phyloP scores from a whole-genome alignment of 2,797 vertebrate genomes.

The Mormyrus hasselquistii region DNA sequence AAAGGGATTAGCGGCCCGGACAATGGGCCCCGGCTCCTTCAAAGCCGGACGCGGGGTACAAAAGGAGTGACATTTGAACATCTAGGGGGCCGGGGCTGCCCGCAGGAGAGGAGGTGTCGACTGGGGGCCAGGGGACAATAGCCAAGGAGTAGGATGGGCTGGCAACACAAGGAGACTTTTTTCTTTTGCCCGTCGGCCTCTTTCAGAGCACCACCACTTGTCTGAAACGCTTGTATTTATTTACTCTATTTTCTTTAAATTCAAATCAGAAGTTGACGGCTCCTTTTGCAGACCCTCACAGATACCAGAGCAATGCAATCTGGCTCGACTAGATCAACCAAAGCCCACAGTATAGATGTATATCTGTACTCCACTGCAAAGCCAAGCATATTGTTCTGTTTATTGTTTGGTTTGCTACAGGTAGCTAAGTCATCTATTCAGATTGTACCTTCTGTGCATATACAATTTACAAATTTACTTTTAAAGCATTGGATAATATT shows the following conservation, averaged over 20 bases:
- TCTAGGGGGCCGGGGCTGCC: constrained; percentile 46
- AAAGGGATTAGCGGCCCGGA: constrained; percentile 43
- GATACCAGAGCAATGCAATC: neutral
- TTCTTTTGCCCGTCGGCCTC: constrained; percentile 23
- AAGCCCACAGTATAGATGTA: neutral
- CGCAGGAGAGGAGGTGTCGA: constrained; percentile 32
- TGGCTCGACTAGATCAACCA: neutral
- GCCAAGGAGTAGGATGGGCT: constrained; percentile 38
- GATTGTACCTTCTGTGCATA: neutral
- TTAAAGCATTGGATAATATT: neutral
- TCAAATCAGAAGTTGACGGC: constrained; percentile 53
- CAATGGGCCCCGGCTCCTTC: constrained; percentile 45
- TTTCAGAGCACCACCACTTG: constrained; percentile 48
- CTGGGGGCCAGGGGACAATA: constrained; percentile 48
- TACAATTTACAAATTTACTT: neutral
- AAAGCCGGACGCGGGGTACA: constrained; percentile 37
- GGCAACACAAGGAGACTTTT: constrained; percentile 39
- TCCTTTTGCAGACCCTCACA: constrained; percentile 41
- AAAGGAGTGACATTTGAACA: constrained; percentile 54
- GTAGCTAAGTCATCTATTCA: neutral
- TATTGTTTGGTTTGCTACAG: neutral
- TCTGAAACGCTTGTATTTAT: constrained; percentile 52
- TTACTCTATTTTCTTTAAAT: constrained; percentile 43
- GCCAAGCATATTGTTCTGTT: neutral
- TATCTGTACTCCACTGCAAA: neutral